These are phyloP conservation scores for Dynastes tityus DNA, from an alignment of 2,888 invertebrate genomes.

Conservation along the genomic window DNA sequence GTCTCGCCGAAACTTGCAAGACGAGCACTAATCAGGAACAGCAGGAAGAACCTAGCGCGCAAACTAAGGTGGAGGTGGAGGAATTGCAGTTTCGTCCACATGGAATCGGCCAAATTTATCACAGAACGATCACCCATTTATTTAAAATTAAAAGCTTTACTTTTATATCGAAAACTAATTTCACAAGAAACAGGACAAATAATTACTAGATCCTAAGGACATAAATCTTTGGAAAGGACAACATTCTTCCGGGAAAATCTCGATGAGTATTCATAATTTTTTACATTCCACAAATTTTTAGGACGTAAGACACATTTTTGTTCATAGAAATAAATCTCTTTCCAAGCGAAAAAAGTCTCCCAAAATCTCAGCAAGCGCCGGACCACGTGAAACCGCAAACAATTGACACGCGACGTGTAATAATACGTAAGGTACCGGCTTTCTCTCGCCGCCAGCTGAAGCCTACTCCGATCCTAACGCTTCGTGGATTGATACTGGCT, in stretches of 20 bases:
- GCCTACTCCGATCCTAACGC: slow-evolving; percentile 15
- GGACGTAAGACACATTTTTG: not conserved
- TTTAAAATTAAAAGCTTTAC: not conserved
- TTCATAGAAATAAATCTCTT: not conserved
- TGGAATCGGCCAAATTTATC: not conserved
- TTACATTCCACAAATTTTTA: not conserved
- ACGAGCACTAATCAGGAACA: slow-evolving; percentile 11
- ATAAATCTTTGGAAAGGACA: not conserved
- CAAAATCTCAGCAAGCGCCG: too few relatives aligned
- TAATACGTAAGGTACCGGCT: not conserved
- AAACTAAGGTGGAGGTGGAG: slow-evolving; percentile 3
- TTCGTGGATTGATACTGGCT: slow-evolving; percentile 56
- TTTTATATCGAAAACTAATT: not conserved
- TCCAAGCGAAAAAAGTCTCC: not conserved
- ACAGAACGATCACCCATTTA: slow-evolving; percentile 37
- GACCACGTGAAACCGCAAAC: slow-evolving; percentile 32
- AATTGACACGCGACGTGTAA: slow-evolving; percentile 16
- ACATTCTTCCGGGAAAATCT: not conserved
- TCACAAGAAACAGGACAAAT: too few relatives aligned
- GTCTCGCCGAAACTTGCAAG: slow-evolving; percentile 22
- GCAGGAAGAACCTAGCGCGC: not conserved
- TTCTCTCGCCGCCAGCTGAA: not conserved
- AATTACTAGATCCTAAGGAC: not conserved
- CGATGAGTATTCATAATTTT: not conserved
- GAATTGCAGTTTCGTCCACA: slow-evolving; percentile 31